Evolutionary conservation across 1,140 invertebrate genomes (phyloP), one percentile per base, ranked within the genome.

Genomic region (Pogonognathellus flavescens): DNA sequence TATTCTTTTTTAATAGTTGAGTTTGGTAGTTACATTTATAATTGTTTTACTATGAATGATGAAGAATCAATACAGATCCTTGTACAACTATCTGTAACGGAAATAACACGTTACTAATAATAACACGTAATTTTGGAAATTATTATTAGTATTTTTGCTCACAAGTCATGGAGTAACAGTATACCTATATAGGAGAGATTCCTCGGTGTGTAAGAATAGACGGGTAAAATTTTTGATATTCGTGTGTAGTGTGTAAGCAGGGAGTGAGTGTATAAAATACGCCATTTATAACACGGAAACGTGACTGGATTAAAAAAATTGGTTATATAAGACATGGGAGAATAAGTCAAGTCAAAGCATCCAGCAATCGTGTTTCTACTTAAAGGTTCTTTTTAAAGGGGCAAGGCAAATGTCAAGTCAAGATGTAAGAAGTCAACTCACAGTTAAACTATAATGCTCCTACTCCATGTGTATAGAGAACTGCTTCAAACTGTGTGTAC

Each of bases 401-500:
- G 41, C 70, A 76, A 76, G 70, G 70, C 70, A 76, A 76, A 76
- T 76, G 70, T 76, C 31, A 76, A 76, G 70, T 76, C 70, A 76
- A 76, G 41, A 76, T 31, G 41, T 76, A 76, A 76, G 70, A 76
- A 76, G 70, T 76, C 70, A 76, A 76, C 70, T 76, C 31, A 41
- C 31, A 31, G 70, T 76, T 76, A 76, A 76, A 76, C 41, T 76
- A 66, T 66, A 66, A 31, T 13, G 1, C 14, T n/a, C n/a, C n/a
- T 41, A 76, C 49, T 76, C 14, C 41, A 76, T 76, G 41, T 76
- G n/a, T n/a, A n/a, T n/a, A n/a, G n/a, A n/a, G n/a, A n/a, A n/a
- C n/a, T n/a, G n/a, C n/a, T n/a, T n/a, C n/a, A n/a, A n/a, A n/a
- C n/a, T n/a, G n/a, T n/a, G n/a, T n/a, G n/a, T n/a, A n/a, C n/a